Conservation (phyloP, 2,113 vertebrate species). For the Laterallus jamaicensis region DNA sequence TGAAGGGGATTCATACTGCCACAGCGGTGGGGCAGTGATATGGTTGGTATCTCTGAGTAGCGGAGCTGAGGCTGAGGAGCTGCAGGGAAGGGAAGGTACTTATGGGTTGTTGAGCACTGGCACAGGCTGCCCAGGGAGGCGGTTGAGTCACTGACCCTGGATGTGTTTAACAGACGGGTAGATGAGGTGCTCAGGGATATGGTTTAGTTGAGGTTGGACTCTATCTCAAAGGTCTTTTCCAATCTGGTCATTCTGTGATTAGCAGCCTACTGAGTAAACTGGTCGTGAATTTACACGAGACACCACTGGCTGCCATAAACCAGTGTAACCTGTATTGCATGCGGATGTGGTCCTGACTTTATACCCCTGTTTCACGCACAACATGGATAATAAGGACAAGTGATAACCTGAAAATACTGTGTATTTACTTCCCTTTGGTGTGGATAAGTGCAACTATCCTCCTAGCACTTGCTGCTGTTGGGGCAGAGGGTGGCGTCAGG, state of each 20-base stretch:
- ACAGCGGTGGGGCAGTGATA: background rate
- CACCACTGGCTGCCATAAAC: background rate
- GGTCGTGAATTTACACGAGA: background rate
- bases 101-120: too few species aligned
- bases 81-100: background rate
- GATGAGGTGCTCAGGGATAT: too few species aligned
- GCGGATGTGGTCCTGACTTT: background rate
- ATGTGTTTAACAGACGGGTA: too few species aligned
- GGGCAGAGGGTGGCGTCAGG: accelerated
- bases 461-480: background rate
- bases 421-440: background rate
- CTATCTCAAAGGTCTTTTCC: too few species aligned
- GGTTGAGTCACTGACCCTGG: too few species aligned
- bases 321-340: background rate
- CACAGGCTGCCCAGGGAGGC: too few species aligned
- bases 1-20: background rate
- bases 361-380: background rate
- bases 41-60: background rate
- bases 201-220: too few species aligned
- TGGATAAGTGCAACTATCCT: background rate
- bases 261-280: background rate
- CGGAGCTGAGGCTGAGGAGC: background rate
- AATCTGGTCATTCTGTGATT: too few species aligned
- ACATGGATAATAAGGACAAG: background rate
- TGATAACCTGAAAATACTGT: background rate